phyloP scores from a whole-genome alignment of 1,140 invertebrate species.

The Drosophila tropicalis region DNA sequence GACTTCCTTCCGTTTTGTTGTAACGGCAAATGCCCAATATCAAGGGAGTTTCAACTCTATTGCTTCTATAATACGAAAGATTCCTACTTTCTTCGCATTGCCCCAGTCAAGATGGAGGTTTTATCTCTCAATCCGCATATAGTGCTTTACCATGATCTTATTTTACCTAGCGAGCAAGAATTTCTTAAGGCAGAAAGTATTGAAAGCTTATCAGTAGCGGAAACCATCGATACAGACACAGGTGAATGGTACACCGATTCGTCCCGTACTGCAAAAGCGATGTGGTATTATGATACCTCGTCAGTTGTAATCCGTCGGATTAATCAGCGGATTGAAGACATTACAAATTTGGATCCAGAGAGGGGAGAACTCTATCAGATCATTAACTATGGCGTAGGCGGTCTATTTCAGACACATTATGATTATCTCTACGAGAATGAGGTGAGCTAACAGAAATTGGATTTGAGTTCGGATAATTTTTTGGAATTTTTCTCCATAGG shows the following conservation, averaged over 20 bases:
- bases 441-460: background rate
- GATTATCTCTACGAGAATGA: background rate
- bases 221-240: background rate
- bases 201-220: background rate
- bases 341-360: background rate
- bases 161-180: background rate
- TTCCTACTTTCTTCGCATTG: conserved; percentile 21
- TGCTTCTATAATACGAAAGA: conserved; percentile 30
- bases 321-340: background rate
- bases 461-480: too few relatives aligned
- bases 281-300: background rate
- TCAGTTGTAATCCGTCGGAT: background rate
- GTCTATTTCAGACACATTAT: background rate
- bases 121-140: conserved; percentile 30
- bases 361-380: background rate
- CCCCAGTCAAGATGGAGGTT: conserved; percentile 38
- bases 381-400: background rate
- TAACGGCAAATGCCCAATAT: conserved; percentile 22
- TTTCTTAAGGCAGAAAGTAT: background rate
- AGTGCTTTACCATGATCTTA: conserved; percentile 24
- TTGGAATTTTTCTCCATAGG: too few relatives aligned
- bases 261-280: background rate
- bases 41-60: background rate
- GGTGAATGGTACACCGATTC: background rate
- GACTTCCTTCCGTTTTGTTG: conserved; percentile 1